phyloP scores from a whole-genome alignment of 1,140 invertebrate species.

The Drosophila kikkawai region DNA sequence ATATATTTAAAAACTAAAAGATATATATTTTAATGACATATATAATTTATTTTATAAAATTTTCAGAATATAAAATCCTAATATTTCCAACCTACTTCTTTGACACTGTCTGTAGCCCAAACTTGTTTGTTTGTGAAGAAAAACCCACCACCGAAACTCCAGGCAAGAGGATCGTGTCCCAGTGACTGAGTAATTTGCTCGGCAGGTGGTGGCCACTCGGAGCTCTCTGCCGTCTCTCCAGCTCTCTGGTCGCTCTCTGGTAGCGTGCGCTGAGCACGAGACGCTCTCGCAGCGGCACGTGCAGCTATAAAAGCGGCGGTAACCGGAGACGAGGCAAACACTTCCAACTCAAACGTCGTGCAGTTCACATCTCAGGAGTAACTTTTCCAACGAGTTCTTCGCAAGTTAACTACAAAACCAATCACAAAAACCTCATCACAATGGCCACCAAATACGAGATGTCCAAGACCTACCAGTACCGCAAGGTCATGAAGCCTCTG shows the following conservation, averaged over 20 bases:
- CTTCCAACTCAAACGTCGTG: constrained; percentile 76
- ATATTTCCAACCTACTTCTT: background rate
- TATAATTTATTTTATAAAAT: background rate
- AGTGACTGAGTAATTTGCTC: constrained; percentile 70
- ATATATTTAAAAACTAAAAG: background rate
- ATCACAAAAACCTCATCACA: constrained; percentile 10
- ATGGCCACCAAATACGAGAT: constrained; percentile 83
- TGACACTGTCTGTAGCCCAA: constrained; percentile 13
- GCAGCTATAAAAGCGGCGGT: constrained; percentile 79
- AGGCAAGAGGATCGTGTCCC: constrained; percentile 67
- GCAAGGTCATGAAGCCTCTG: constrained; percentile 98
- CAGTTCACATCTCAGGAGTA: constrained; percentile 51
- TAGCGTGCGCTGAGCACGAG: constrained; percentile 77
- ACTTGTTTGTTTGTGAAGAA: constrained; percentile 78
- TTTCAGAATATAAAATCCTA: too few species aligned
- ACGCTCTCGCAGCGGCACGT: constrained; percentile 70
- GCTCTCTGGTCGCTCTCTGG: constrained; percentile 11
- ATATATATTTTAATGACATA: background rate
- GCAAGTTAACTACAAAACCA: constrained; percentile 25
- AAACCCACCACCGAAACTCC: constrained; percentile 72
- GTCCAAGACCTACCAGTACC: constrained; percentile 95
- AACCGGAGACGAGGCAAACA: constrained; percentile 70
- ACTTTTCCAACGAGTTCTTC: constrained; percentile 15
- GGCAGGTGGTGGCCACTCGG: constrained; percentile 64
- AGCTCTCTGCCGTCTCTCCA: constrained; percentile 12